Evolutionary conservation across 2,797 vertebrate species (phyloP), one percentile per base, ranked within the genome.

Genomic region (Acipenser oxyrinchus): DNA sequence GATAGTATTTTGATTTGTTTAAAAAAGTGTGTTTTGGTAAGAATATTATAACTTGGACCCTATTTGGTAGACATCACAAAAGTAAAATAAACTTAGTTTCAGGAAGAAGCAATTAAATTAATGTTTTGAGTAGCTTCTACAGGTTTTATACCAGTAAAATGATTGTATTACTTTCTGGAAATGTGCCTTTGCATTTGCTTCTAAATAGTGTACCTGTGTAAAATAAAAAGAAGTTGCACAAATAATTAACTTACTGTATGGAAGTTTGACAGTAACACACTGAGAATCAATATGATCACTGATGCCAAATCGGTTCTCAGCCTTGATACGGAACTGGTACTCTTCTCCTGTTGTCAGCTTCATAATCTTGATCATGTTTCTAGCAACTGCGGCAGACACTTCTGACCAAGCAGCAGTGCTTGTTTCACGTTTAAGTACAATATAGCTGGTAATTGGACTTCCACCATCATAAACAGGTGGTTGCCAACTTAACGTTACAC

Each of bases 311-410:
- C 96, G 97, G 76, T 99, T 99, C 79, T 93, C 87, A 66, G 96
- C 96, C 83, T 97, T 99, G 78, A 99, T 91, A 72, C 96, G 93
- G 88, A 99, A 99, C 67, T 99, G 97, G 73, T 95, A 99, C 76
- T 92, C 94, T 77, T 99, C 96, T 76, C 95, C 95, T 71, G 91
- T 99, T 49, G 92, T 96, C 67, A 99, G 85, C 77, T 91, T 99
- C 69, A 90, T 93, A 59, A 92, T 87, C 83, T 96, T 98, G 72
- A 96, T 90, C n/a, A 83, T 69, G 71, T 79, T 96, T 90, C 96
- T 94, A 65, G 95, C 95, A 68, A 96, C 84, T 0, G 81, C 93
- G 49, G 93, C 86, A 64, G 97, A 94, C 55, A 98, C 95, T 78
- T 98, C 96, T 68, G 90, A 84, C 97, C 97, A 99, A 11, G 81